Conservation (phyloP, 2,797 vertebrate species). For the Ceryle rudis region DNA sequence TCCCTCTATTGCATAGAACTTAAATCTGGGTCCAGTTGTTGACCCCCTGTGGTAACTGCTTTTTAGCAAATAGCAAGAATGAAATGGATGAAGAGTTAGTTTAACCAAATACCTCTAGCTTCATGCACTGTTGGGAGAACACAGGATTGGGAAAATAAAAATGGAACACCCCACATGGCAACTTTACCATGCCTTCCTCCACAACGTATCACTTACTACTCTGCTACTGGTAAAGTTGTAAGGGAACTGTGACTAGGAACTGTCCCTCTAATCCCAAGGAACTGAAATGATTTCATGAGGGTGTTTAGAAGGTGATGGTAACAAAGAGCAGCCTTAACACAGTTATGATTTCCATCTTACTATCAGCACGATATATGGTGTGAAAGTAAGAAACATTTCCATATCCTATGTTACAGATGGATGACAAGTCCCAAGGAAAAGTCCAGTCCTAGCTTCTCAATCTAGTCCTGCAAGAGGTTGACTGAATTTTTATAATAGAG, state of each 20-base stretch:
- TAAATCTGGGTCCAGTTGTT: not conserved
- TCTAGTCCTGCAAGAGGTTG: not conserved
- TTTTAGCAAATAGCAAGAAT: not conserved
- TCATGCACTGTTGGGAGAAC: not conserved
- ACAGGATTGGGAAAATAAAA: not conserved
- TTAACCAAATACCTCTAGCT: not conserved
- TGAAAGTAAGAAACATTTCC: not conserved
- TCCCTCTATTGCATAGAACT: not conserved
- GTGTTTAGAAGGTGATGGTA: not conserved
- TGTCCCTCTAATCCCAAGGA: not conserved
- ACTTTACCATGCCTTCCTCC: not conserved
- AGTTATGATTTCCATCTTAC: not conserved
- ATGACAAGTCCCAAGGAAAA: not conserved
- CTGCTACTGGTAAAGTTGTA: not conserved
- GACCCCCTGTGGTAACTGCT: not conserved
- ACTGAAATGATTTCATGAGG: not conserved
- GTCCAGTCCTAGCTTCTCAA: not conserved
- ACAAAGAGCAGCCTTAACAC: not conserved
- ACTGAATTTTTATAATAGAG: not conserved
- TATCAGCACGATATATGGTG: fast-evolving
- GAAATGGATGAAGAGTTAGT: not conserved
- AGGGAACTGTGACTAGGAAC: not conserved
- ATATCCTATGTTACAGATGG: not conserved
- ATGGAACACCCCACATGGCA: fast-evolving
- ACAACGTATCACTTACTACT: not conserved